Evolutionary conservation across 2,888 invertebrate genomes (phyloP), one percentile per base, ranked within the genome.

Genomic region (Harpalus rubripes): DNA sequence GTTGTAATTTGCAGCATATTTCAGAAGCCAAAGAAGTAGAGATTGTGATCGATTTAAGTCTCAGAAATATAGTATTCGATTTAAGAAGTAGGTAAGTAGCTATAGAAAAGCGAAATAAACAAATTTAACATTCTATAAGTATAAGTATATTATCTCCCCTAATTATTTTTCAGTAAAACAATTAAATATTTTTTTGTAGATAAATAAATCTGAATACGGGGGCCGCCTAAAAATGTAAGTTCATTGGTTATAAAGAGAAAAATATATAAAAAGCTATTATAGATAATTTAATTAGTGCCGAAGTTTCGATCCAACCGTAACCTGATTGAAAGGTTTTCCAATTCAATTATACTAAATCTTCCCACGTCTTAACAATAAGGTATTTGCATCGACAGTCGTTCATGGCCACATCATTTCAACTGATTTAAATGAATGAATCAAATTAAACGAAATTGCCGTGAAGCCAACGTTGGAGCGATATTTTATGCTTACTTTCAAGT

Each of bases 361-460:
- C n/a, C 26, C 63, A 63, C 63, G 22, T 63, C 63, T 26, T 26
- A 12, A 7, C 10, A 63, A 63, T 63, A 32, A 32, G 6, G 5
- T 6, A 63, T 63, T 63, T 63, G 22, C 15, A 63, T 26, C 63
- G 26, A 4, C 26, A 26, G 26, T 63, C 26, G 63, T 63, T 63
- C 12, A 63, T 26, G 63, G 26, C 22, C 26, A 63, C 22, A 63
- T 63, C 63, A 63, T 26, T 26, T 63, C n/a, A 8, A n/a, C 26
- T 63, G 26, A 63, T 59, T 59, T 15, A 63, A 22, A 63, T 26
- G 63, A 63, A 63, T 26, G 26, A 63, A 63, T 63, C 63, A 63
- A 63, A 63, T 63, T 63, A 26, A 63, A 63, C 26, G 22, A 63
- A 63, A 26, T 63, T 63, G 63, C 63, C 63, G 26, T 63, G 7